These are phyloP conservation scores for Micropoecilia bifurca DNA, from an alignment of 2,797 vertebrate species.

Conservation along the genomic window DNA sequence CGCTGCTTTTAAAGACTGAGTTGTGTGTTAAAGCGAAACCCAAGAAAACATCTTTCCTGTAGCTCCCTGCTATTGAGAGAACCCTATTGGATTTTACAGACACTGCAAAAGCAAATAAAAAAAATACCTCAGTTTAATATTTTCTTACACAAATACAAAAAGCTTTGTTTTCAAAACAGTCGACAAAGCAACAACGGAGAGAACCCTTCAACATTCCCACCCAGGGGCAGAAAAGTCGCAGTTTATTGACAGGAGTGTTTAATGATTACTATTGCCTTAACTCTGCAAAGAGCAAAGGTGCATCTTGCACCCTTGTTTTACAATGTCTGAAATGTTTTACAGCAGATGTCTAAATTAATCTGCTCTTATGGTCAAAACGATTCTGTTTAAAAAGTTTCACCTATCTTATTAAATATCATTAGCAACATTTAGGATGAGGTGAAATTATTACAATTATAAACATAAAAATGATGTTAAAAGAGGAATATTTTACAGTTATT, in stretches of 20 bases:
- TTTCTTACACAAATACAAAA: not conserved
- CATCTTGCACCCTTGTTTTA: not conserved
- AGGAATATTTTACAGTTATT: not conserved
- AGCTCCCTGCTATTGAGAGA: not conserved
- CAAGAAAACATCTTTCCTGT: not conserved
- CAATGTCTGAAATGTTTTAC: not conserved
- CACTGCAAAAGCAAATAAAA: not conserved
- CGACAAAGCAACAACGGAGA: not conserved
- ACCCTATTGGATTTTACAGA: not conserved
- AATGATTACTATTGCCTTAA: conserved; percentile 65
- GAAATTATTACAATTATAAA: not conserved
- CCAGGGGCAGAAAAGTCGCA: not conserved
- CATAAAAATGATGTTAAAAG: not conserved
- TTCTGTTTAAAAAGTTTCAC: not conserved
- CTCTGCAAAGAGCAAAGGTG: conserved; percentile 72
- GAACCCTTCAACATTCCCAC: not conserved
- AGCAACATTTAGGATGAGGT: not conserved
- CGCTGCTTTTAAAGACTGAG: not conserved
- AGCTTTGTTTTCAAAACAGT: not conserved
- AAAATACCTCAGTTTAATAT: not conserved
- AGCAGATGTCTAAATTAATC: not conserved
- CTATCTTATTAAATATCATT: not conserved
- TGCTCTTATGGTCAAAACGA: not conserved
- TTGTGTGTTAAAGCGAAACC: not conserved
- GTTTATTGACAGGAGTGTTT: conserved; percentile 27